Base-by-base conservation (phyloP, 2,113 vertebrate species). In the Myrmecobius fasciatus region DNA sequence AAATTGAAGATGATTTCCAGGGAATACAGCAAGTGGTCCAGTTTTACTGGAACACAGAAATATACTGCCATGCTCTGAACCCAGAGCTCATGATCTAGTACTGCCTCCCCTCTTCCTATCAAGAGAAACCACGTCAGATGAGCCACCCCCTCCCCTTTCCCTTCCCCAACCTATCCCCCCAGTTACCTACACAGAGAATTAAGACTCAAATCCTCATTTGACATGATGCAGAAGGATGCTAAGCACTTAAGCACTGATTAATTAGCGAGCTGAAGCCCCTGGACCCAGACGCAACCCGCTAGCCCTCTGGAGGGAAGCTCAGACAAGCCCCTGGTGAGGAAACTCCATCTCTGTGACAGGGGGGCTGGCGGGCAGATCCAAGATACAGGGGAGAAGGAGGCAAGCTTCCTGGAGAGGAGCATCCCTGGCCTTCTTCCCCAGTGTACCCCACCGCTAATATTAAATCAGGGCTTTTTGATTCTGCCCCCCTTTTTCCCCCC, bases 191-290 rank as follows among this genome's bases (percentile, higher is more conserved):
- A 94, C 94, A 95, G 96, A 96, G 97, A 98, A 98, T 98, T 98
- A 98, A 97, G 97, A 97, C 97, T 97, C 97, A 97, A 97, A 98
- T 98, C 97, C 97, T 97, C 97, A 3, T 96, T 97, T 98, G 97
- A 98, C 97, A 97, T 89, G 91, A 98, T 96, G 96, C 97, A 95
- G 96, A 93, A 96, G 95, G 97, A 97, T 97, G 97, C 97, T 97
- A 97, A 98, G 97, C 95, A 97, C 97, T 98, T 98, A 98, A 97
- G 97, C 96, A 7, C 96, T 97, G 97, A 98, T 98, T 98, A 98
- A 98, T 98, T 98, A 98, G 97, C 48, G 93, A 97, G 97, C 96
- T 43, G 93, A 96, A 94, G 94, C 92, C 52, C 51, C 97, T 31
- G 92, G 43, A 89, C 46, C 89, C 89, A 47, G 89, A 47, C 47